phyloP scores from a whole-genome alignment of 2,113 vertebrate genomes.

The Orientallactaga bullata region DNA sequence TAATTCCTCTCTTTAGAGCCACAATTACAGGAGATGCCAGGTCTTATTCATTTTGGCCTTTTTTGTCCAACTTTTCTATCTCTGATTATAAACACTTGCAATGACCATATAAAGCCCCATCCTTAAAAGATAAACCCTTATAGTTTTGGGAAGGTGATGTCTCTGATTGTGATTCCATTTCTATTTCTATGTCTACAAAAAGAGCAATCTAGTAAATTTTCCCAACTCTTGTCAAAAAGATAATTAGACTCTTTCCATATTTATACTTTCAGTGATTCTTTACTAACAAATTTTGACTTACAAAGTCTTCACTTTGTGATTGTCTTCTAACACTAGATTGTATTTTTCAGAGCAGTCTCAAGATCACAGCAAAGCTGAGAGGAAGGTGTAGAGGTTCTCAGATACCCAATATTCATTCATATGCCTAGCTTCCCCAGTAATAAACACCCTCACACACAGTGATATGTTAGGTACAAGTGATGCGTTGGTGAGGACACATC shows the following conservation, averaged over 20 bases:
- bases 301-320: background rate
- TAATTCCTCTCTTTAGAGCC: constrained; percentile 71
- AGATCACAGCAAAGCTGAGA: background rate
- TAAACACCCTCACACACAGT: too few species aligned
- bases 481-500: rapidly evolving
- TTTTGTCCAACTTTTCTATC: constrained; percentile 80
- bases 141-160: constrained; percentile 54
- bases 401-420: too few species aligned
- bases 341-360: background rate
- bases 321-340: background rate
- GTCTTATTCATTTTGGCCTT: constrained; percentile 76
- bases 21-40: constrained; percentile 70
- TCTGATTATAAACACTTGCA: constrained; percentile 66
- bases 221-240: background rate
- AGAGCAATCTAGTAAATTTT: background rate
- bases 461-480: too few species aligned
- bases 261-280: background rate
- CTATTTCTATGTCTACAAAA: background rate
- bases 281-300: background rate
- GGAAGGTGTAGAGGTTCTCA: background rate
- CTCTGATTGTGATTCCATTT: background rate
- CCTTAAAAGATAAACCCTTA: constrained; percentile 39
- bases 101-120: constrained; percentile 75
- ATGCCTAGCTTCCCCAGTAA: background rate
- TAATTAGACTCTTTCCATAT: background rate